A percentile compares a stretch with the other conserved stretches of the same genome.
phyloP scores from a whole-genome alignment of 2,888 invertebrate species.

The Dilophus febrilis region DNA sequence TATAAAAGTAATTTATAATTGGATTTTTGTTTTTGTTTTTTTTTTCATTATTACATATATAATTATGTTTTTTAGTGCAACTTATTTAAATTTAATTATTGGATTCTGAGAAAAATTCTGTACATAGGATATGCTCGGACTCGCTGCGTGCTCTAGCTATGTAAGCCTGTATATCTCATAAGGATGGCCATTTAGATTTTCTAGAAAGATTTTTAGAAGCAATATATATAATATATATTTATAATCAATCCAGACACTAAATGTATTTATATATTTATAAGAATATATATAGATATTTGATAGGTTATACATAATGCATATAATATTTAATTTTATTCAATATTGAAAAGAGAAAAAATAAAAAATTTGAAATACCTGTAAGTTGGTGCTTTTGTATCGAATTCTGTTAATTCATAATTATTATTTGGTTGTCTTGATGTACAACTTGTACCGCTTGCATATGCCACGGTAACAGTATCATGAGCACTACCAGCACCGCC shows the following conservation, averaged over 20 bases:
- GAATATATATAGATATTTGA: background rate
- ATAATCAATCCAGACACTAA: background rate
- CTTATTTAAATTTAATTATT: too few species aligned
- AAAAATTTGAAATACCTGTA: constrained; percentile 13
- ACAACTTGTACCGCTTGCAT: constrained; percentile 17
- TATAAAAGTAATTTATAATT: too few species aligned
- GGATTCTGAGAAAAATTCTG: constrained; percentile 5
- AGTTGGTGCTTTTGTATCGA: constrained; percentile 28
- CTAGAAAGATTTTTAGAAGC: constrained; percentile 9
- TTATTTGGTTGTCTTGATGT: constrained; percentile 55
- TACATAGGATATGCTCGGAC: constrained; percentile 10
- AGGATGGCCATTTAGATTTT: constrained; percentile 15
- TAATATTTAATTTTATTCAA: background rate
- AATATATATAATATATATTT: background rate
- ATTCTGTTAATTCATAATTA: constrained; percentile 63
- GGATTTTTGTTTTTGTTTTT: background rate
- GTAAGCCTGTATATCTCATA: constrained; percentile 15
- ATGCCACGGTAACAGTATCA: constrained; percentile 19
- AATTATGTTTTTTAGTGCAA: background rate
- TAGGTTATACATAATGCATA: background rate
- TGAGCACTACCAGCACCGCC: constrained; percentile 17
- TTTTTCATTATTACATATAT: background rate
- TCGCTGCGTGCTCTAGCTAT: constrained; percentile 13
- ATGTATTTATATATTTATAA: too few species aligned
- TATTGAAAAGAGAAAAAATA: too few species aligned